Percentiles rank a stretch among this genome's conserved stretches.
Evolutionary conservation across 2,797 vertebrate genomes (phyloP).

Genomic region (Paramormyrops hopkinsi): DNA sequence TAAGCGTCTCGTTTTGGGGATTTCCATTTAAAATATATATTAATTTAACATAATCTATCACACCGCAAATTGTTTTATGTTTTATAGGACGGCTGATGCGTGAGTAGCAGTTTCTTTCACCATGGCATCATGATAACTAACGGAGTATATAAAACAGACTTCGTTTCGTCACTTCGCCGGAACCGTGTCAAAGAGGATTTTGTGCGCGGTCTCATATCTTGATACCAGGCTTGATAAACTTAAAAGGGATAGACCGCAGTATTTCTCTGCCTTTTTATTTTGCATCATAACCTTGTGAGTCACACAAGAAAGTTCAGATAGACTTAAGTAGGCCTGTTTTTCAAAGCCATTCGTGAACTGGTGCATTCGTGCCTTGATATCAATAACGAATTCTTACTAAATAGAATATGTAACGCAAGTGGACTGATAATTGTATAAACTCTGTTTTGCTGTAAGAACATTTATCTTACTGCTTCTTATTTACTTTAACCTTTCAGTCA

Average conservation of each 20-base stretch:
- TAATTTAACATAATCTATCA: neutral
- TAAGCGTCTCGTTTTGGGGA: neutral
- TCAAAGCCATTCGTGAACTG: neutral
- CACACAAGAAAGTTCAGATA: neutral
- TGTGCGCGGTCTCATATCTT: neutral
- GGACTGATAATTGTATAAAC: neutral
- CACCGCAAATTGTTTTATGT: neutral
- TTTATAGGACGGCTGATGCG: neutral
- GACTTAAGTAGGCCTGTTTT: neutral
- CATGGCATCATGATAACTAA: neutral
- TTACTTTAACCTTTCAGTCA: neutral
- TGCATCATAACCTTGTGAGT: slow-evolving; percentile 7
- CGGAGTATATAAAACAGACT: neutral
- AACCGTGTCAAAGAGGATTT: neutral
- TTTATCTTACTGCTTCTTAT: slow-evolving; percentile 1
- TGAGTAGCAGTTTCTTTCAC: neutral
- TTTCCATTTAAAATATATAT: neutral
- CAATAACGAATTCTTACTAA: neutral
- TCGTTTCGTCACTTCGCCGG: neutral
- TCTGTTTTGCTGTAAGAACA: neutral
- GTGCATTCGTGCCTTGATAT: neutral
- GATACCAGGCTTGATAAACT: slow-evolving; percentile 3
- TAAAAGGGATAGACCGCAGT: neutral
- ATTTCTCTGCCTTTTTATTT: neutral
- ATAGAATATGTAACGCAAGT: neutral